A percentile compares a stretch with the other conserved stretches of the same genome.
These are phyloP conservation scores for Arnoldichthys spilopterus DNA, from an alignment of 2,797 vertebrate genomes.

Conservation along the genomic window DNA sequence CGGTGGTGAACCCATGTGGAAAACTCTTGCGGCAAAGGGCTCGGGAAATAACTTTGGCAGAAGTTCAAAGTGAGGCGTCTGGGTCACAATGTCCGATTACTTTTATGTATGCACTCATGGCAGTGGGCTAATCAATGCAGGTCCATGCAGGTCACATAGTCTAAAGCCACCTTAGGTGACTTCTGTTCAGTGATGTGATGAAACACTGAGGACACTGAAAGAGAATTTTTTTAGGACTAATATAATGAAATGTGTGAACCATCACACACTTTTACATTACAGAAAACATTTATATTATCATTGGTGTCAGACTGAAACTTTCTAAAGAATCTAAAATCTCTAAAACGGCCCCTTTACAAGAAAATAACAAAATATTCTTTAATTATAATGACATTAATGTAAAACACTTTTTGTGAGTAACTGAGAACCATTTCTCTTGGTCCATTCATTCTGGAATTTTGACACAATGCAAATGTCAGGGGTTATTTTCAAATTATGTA, in stretches of 20 bases:
- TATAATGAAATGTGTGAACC: background rate
- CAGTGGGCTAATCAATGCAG: conserved; percentile 37
- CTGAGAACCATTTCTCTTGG: too few relatives aligned
- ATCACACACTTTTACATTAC: too few relatives aligned
- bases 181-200: background rate
- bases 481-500: too few relatives aligned
- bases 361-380: too few relatives aligned
- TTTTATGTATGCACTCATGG: conserved; percentile 37
- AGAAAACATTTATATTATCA: too few relatives aligned
- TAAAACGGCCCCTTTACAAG: too few relatives aligned
- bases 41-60: conserved; percentile 48
- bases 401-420: too few relatives aligned
- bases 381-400: too few relatives aligned
- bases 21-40: conserved; percentile 56
- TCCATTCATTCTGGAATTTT: too few relatives aligned
- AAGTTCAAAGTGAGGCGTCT: conserved; percentile 58
- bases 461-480: too few relatives aligned
- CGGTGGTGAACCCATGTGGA: conserved; percentile 71
- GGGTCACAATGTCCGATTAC: conserved; percentile 52
- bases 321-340: too few relatives aligned
- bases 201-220: background rate
- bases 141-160: conserved; percentile 18
- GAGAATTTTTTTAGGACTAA: background rate
- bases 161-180: conserved; percentile 24
- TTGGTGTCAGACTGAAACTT: too few relatives aligned